A percentile compares a stretch with the other conserved stretches of the same genome.
Evolutionary conservation across 1,140 invertebrate species (phyloP).

Genomic region (Cyclargus thomasi): DNA sequence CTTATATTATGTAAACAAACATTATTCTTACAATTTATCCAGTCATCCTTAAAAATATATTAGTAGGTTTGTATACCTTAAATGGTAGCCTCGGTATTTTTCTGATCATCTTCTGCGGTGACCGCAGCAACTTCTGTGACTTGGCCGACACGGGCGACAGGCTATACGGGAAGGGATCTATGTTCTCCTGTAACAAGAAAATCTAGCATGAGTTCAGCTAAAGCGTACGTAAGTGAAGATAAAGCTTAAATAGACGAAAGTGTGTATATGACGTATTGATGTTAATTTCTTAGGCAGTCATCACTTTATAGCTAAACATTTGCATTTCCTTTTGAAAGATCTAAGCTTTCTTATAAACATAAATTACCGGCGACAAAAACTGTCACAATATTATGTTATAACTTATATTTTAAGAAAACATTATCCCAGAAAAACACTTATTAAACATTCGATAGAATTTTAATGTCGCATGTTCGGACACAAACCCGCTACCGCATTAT

Average conservation of each 20-base stretch:
- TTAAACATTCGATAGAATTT: neutral
- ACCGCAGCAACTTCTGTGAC: conserved; percentile 94
- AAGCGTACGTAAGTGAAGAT: too few relatives aligned
- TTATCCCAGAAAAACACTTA: neutral
- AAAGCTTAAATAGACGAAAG: too few relatives aligned
- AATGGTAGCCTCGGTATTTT: conserved; percentile 98
- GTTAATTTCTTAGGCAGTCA: neutral
- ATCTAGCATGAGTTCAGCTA: neutral
- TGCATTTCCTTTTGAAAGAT: neutral
- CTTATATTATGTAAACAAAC: too few relatives aligned
- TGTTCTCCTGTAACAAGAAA: conserved; percentile 73
- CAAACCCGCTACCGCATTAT: conserved; percentile 13
- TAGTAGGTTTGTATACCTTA: too few relatives aligned
- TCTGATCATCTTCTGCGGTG: conserved; percentile 94
- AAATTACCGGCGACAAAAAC: neutral
- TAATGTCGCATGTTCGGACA: conserved; percentile 7
- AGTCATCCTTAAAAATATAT: too few relatives aligned
- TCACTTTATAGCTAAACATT: neutral
- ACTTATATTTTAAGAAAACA: neutral
- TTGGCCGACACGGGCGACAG: conserved; percentile 94
- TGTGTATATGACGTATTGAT: neutral
- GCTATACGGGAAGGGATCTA: conserved; percentile 87
- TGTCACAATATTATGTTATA: neutral
- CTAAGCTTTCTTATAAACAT: neutral
- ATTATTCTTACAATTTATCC: too few relatives aligned